A percentile compares a stretch with the other conserved stretches of the same genome.
Conservation (phyloP, 2,888 invertebrate species). For the Empis stercorea region DNA sequence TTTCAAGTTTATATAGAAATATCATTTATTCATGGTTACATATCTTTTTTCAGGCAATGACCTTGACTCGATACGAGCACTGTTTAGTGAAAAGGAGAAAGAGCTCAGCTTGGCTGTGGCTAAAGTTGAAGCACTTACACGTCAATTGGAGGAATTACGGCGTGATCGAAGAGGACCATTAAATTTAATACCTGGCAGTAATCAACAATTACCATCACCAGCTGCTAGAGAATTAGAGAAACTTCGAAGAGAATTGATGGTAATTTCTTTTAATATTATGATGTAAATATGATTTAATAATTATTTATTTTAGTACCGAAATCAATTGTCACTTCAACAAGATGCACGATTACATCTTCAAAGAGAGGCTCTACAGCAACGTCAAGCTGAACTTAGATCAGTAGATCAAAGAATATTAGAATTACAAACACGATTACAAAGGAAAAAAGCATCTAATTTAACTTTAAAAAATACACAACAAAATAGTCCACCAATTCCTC, state of each 20-base stretch:
- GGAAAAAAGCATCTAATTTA: conserved; percentile 75
- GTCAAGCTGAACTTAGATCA: conserved; percentile 82
- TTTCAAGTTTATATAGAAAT: no score
- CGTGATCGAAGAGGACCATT: conserved; percentile 49
- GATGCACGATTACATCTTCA: conserved; percentile 81
- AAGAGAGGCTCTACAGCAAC: conserved; percentile 71
- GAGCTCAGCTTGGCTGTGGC: conserved; percentile 93
- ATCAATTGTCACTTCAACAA: conserved; percentile 91
- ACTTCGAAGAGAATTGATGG: conserved; percentile 82
- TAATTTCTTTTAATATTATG: conserved; percentile 36
- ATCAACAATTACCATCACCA: conserved; percentile 48
- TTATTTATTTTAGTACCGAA: conserved; percentile 69
- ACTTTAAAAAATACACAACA: conserved; percentile 40
- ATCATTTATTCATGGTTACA: no score
- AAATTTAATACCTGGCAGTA: conserved; percentile 25
- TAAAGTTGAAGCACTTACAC: conserved; percentile 90
- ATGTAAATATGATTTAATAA: background rate
- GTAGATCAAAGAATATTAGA: conserved; percentile 91
- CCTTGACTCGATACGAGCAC: conserved; percentile 86
- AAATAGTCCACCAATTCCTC: conserved; percentile 22
- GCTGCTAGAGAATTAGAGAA: conserved; percentile 85
- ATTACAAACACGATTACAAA: conserved; percentile 78
- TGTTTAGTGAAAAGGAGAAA: conserved; percentile 96
- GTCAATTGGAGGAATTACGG: conserved; percentile 85
- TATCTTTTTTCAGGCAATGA: conserved; percentile 63